A percentile compares a stretch with the other conserved stretches of the same genome.
These are phyloP conservation scores for Calephelis perditalis DNA, from an alignment of 2,888 invertebrate genomes.

Conservation along the genomic window DNA sequence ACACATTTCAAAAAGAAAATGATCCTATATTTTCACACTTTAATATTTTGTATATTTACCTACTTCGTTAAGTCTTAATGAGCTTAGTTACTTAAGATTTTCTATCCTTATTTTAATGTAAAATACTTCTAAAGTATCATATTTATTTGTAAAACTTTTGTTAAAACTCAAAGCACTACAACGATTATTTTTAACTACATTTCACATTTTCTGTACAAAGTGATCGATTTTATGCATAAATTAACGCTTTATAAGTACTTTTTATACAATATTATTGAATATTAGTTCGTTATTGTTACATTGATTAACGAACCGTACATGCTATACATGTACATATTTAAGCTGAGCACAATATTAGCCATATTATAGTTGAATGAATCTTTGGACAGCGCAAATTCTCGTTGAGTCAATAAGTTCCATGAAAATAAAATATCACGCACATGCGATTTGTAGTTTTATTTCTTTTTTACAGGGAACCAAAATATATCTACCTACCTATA, in stretches of 20 bases:
- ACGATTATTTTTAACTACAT: slow-evolving; percentile 20
- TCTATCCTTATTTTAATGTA: not conserved
- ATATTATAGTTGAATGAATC: slow-evolving; percentile 57
- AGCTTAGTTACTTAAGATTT: not conserved
- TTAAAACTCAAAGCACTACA: slow-evolving; percentile 13
- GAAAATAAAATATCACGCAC: slow-evolving; percentile 74
- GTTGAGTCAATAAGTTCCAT: slow-evolving; percentile 61
- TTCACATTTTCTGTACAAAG: slow-evolving; percentile 18
- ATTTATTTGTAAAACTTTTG: not conserved
- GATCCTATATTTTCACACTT: not conserved
- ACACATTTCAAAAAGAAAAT: not conserved
- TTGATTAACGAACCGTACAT: slow-evolving; percentile 45
- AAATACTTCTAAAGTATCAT: slow-evolving; percentile 3
- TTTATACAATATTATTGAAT: slow-evolving; percentile 57
- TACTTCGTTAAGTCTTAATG: not conserved
- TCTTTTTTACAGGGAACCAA: not conserved
- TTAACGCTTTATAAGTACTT: slow-evolving; percentile 54
- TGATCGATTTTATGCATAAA: slow-evolving; percentile 27
- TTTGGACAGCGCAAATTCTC: slow-evolving; percentile 63
- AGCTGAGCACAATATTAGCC: slow-evolving; percentile 65
- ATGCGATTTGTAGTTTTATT: slow-evolving; percentile 66
- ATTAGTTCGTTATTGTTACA: slow-evolving; percentile 56
- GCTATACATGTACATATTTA: slow-evolving; percentile 45
- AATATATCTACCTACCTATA: too few species aligned
- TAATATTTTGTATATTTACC: not conserved